A percentile compares a stretch with the other conserved stretches of the same genome.
These are phyloP conservation scores for Enteromius unitaeniatus DNA, from an alignment of 2,797 vertebrate species.

Conservation along the genomic window DNA sequence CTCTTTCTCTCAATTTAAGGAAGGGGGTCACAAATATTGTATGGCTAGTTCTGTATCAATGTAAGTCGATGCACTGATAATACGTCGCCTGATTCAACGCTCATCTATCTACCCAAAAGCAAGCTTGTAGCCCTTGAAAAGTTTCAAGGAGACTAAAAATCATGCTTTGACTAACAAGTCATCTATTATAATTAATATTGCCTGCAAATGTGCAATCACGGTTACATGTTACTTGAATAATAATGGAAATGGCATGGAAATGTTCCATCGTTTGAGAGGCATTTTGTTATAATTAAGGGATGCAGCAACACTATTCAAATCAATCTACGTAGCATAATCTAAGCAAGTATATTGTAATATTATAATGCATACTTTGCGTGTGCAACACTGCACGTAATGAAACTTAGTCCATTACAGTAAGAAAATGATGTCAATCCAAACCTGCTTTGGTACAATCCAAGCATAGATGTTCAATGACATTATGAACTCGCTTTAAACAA, in stretches of 20 bases:
- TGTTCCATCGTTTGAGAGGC: background rate
- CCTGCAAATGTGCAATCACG: background rate
- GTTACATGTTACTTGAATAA: too few relatives aligned
- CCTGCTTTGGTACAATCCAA: background rate
- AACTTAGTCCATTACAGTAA: background rate
- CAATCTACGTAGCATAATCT: background rate
- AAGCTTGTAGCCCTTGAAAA: background rate
- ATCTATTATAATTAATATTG: background rate
- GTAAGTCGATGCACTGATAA: background rate
- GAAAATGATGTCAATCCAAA: background rate
- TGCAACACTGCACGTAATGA: background rate
- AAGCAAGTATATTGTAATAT: background rate
- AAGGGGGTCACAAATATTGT: background rate
- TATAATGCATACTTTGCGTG: background rate
- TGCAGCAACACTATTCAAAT: background rate
- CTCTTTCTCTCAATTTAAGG: background rate
- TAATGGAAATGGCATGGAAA: background rate
- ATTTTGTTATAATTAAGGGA: background rate
- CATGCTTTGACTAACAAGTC: background rate
- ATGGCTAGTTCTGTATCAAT: background rate
- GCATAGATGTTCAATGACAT: background rate
- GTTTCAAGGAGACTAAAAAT: slow-evolving; percentile 9
- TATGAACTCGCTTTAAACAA: slow-evolving; percentile 31
- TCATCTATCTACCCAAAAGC: background rate
- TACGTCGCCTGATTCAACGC: background rate